These are phyloP conservation scores for Phyllostomus discolor DNA, from an alignment of 2,113 vertebrate genomes.

Conservation along the genomic window DNA sequence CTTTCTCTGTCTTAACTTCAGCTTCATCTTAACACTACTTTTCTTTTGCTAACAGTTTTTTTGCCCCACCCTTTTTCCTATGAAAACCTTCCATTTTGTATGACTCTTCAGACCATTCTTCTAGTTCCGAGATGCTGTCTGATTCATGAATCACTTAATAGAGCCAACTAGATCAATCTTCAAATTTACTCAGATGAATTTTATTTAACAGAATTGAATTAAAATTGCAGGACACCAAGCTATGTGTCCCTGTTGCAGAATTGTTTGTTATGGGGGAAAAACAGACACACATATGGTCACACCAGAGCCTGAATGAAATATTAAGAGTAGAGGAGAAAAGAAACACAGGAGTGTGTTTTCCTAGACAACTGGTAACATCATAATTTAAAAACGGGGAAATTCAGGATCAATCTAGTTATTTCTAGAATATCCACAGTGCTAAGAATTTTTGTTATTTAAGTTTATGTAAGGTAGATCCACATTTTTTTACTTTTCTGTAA, in stretches of 20 bases:
- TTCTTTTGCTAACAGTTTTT: background rate
- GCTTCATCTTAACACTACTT: background rate
- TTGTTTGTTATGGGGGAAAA: background rate
- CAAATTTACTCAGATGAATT: background rate
- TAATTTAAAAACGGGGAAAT: background rate
- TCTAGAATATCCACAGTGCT: background rate
- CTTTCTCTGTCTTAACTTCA: background rate
- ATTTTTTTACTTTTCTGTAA: background rate
- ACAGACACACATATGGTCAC: background rate
- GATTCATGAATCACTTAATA: background rate
- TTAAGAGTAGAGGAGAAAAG: background rate
- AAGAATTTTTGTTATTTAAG: background rate
- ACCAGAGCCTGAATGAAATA: background rate
- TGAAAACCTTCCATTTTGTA: background rate
- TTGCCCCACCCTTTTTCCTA: background rate
- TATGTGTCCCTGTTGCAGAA: background rate
- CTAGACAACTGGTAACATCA: background rate
- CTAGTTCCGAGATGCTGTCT: background rate
- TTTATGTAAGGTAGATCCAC: background rate
- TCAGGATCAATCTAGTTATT: background rate
- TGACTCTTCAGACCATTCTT: background rate
- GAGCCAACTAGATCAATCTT: background rate
- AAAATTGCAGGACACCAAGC: background rate
- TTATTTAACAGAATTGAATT: too few relatives aligned
- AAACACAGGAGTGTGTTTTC: background rate